These are phyloP conservation scores for Amaurobius ferox DNA, from an alignment of 2,888 invertebrate genomes.

Conservation along the genomic window DNA sequence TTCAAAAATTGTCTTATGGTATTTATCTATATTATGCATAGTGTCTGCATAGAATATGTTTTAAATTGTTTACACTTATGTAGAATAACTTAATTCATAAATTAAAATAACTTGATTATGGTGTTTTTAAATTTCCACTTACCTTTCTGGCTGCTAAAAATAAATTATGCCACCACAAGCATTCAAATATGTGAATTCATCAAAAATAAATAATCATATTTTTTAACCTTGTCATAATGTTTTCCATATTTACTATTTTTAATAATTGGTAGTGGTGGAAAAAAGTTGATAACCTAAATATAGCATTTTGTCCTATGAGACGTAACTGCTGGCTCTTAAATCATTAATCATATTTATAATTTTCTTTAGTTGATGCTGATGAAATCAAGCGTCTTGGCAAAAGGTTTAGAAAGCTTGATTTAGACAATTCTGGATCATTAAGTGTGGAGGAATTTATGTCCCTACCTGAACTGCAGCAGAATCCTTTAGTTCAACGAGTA, in stretches of 20 bases:
- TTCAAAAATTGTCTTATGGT: no score
- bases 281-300: neutral
- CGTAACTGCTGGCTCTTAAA: neutral
- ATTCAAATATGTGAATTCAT: neutral
- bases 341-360: slow-evolving; percentile 8
- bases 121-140: no score
- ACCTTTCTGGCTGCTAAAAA: no score
- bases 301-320: neutral
- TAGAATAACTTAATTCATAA: no score
- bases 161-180: no score
- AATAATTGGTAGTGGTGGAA: neutral
- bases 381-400: slow-evolving; percentile 98
- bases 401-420: slow-evolving; percentile 97
- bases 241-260: neutral
- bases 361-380: slow-evolving; percentile 94
- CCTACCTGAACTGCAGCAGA: slow-evolving; percentile 98
- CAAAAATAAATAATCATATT: no score
- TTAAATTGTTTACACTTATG: no score
- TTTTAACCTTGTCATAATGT: neutral
- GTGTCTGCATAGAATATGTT: no score
- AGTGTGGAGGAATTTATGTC: slow-evolving; percentile 99
- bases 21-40: no score
- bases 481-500: slow-evolving; percentile 98
- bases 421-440: slow-evolving; percentile 98
- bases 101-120: no score